phyloP scores from a whole-genome alignment of 2,888 invertebrate genomes.

The Andrena praecox region DNA sequence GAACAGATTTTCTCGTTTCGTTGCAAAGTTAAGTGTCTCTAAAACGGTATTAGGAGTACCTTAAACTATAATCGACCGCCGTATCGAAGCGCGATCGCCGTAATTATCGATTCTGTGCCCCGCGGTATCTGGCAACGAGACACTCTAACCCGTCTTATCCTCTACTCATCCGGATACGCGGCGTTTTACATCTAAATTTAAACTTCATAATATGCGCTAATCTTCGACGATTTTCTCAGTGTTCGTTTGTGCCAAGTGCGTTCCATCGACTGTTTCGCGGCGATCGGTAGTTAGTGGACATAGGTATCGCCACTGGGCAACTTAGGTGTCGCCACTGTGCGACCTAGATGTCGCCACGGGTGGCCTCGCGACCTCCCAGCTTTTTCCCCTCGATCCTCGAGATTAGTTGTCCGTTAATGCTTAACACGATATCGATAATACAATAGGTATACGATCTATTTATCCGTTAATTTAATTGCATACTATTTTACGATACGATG shows the following conservation, averaged over 20 bases:
- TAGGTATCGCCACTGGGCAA: background rate
- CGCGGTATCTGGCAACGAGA: constrained; percentile 30
- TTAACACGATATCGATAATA: constrained; percentile 63
- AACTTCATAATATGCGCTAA: constrained; percentile 22
- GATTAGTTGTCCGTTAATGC: constrained; percentile 53
- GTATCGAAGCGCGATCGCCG: background rate
- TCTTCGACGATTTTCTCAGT: constrained; percentile 18
- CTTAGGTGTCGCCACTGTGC: background rate
- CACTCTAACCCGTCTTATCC: constrained; percentile 17
- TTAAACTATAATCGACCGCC: constrained; percentile 21
- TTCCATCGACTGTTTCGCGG: constrained; percentile 6
- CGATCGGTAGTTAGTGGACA: constrained; percentile 28
- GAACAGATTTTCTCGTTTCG: constrained; percentile 23
- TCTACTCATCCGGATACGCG: constrained; percentile 24
- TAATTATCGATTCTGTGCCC: background rate
- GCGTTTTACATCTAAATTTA: constrained; percentile 34
- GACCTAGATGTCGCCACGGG: background rate
- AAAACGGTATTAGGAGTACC: background rate
- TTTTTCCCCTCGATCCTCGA: constrained; percentile 25
- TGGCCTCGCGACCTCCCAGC: background rate
- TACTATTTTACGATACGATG: constrained; percentile 50
- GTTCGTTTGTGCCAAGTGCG: constrained; percentile 16
- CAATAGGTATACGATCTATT: constrained; percentile 58
- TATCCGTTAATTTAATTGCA: constrained; percentile 59
- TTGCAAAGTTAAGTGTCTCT: constrained; percentile 14